Evolutionary conservation across 2,113 vertebrate genomes (phyloP), one percentile per base, ranked within the genome.

Genomic region (human (Homo sapiens)): DNA sequence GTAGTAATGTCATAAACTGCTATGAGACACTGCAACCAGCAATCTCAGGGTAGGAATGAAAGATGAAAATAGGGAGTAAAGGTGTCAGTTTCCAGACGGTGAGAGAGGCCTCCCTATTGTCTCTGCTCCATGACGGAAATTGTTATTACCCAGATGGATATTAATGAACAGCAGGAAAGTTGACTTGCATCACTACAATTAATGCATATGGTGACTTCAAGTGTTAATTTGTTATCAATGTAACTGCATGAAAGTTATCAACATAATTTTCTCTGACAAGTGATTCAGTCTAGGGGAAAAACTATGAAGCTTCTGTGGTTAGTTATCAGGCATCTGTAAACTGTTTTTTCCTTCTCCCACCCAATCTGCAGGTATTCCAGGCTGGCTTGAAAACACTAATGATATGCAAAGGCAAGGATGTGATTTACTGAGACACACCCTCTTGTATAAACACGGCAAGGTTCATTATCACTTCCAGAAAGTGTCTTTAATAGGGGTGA

Each of bases 401-500:
- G 73, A 72, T 10, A 78, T 12, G 81, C 90, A 97, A 88, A 96
- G 75, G 8, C 59, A 73, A n/a, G 12, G 1, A 73, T 96, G 90
- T 95, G 93, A 97, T 89, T 97, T 85, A 95, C 87, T 72, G 81
- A 88, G 50, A 86, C 57, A 14, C 20, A 25, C 38, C 89, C 59
- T 90, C 96, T 75, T 88, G 18, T 75, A 27, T 0, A 88, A 97
- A 96, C 86, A 96, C 6, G 70, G 92, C 88, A 52, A 96, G 92
- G 95, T 95, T 98, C 85, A 95, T 95, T 95, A 94, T 92, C 93
- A 76, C 93, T 97, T 97, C 52, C 6, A 95, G 89, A 98, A 97
- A 55, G 75, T 93, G 82, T 91, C 45, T 97, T 68, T 64, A 57
- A 92, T 18, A 10, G 22, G 91, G 64, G 72, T 94, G 97, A 97